phyloP scores from a whole-genome alignment of 2,888 invertebrate species.

The Dynastes tityus region DNA sequence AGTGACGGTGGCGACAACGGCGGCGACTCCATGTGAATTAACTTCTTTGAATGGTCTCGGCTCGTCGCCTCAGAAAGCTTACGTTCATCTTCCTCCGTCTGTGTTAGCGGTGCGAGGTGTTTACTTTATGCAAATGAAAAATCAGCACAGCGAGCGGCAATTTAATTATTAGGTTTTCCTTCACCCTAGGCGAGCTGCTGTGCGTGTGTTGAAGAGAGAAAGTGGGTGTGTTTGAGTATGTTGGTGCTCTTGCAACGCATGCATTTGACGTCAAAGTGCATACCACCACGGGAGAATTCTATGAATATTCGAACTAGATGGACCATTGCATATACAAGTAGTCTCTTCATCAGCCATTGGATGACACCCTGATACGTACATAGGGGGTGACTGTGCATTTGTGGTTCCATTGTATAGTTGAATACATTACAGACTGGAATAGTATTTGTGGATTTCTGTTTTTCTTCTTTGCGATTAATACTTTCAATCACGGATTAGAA shows the following conservation, averaged over 20 bases:
- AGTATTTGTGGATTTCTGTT: no score
- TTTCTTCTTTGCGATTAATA: no score
- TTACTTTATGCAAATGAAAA: slow-evolving; percentile 44
- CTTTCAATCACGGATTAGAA: no score
- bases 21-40: slow-evolving; percentile 21
- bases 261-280: slow-evolving; percentile 28
- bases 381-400: neutral
- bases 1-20: neutral
- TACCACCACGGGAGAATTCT: neutral
- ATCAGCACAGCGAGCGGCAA: slow-evolving; percentile 34
- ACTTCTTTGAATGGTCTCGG: slow-evolving; percentile 28
- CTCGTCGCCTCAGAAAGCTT: neutral
- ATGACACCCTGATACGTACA: neutral
- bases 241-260: neutral
- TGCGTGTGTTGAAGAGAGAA: neutral
- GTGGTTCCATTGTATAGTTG: neutral
- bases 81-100: neutral
- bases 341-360: neutral
- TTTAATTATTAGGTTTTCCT: slow-evolving; percentile 37
- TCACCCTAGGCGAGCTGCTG: neutral
- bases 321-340: neutral
- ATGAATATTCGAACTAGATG: slow-evolving; percentile 7
- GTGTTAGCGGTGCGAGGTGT: neutral
- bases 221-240: no score
- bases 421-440: neutral